These are phyloP conservation scores for Ammospiza caudacuta DNA, from an alignment of 2,113 vertebrate species.

Conservation along the genomic window DNA sequence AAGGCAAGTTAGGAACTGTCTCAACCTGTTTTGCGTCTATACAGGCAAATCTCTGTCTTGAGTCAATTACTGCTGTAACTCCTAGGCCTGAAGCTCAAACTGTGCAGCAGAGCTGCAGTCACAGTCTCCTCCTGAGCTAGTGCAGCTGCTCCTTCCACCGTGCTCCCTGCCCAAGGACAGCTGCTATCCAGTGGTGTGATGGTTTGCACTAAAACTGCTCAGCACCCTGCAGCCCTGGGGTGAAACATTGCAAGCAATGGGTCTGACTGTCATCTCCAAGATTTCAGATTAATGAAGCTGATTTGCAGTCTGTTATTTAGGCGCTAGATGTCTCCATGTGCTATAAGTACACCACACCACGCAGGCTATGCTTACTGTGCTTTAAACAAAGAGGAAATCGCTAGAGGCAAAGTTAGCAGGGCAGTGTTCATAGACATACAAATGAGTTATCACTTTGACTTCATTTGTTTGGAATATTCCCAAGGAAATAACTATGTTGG, in stretches of 20 bases:
- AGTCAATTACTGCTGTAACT: not conserved
- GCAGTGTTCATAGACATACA: not conserved
- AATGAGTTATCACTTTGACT: not conserved
- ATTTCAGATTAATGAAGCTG: not conserved
- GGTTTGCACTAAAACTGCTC: accelerated
- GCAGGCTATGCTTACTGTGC: not conserved
- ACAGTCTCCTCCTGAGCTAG: not conserved
- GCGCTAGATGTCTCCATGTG: constrained; percentile 43
- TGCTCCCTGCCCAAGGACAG: accelerated
- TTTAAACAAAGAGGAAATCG: constrained; percentile 34
- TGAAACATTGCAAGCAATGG: accelerated
- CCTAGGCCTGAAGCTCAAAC: not conserved
- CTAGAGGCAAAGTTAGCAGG: not conserved
- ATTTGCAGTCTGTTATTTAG: not conserved
- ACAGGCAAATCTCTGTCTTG: not conserved
- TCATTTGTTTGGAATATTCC: not conserved
- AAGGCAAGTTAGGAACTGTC: not conserved
- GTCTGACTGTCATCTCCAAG: accelerated
- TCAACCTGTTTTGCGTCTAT: not conserved
- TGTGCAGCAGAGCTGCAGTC: not conserved
- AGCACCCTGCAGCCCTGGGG: accelerated
- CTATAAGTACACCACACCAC: not conserved
- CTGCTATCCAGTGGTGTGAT: accelerated
- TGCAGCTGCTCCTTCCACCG: not conserved
- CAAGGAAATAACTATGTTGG: not conserved